These are phyloP conservation scores for Drosophila seguyi DNA, from an alignment of 1,140 invertebrate species.

Conservation along the genomic window DNA sequence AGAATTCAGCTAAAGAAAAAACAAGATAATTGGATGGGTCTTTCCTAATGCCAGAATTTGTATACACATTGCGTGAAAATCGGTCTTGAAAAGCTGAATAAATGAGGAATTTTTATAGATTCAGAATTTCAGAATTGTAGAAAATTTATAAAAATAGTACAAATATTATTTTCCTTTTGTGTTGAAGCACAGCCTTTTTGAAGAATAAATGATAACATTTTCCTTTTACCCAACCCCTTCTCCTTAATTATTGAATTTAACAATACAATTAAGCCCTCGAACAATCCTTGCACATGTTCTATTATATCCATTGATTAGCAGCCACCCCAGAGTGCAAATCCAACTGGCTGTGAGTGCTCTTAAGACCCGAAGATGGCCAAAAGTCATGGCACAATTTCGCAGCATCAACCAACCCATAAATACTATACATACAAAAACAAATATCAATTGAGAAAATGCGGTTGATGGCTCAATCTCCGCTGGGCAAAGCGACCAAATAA, in stretches of 20 bases:
- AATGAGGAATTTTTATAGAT: not conserved
- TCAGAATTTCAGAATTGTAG: no score
- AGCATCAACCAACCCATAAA: constrained; percentile 1
- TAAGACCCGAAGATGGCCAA: constrained; percentile 53
- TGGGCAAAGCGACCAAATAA: constrained; percentile 24
- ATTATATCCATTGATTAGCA: not conserved
- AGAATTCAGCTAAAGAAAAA: not conserved
- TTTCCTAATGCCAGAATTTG: not conserved
- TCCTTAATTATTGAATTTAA: constrained; percentile 15
- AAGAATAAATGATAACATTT: no score
- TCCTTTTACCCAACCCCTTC: constrained; percentile 3
- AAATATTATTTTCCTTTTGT: no score
- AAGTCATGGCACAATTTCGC: constrained; percentile 59
- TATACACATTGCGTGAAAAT: no score
- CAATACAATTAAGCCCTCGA: not conserved
- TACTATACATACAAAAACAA: constrained; percentile 33
- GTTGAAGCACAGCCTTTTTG: no score
- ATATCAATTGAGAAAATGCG: constrained; percentile 37
- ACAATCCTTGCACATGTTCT: constrained; percentile 17
- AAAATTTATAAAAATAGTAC: no score
- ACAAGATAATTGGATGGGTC: not conserved
- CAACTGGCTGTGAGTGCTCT: not conserved
- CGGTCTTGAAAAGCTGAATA: not conserved
- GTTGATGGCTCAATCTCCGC: constrained; percentile 42
- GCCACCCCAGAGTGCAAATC: not conserved